Evolutionary conservation across 2,888 invertebrate species (phyloP), one percentile per base, ranked within the genome.

Genomic region (Monopis laevigella): DNA sequence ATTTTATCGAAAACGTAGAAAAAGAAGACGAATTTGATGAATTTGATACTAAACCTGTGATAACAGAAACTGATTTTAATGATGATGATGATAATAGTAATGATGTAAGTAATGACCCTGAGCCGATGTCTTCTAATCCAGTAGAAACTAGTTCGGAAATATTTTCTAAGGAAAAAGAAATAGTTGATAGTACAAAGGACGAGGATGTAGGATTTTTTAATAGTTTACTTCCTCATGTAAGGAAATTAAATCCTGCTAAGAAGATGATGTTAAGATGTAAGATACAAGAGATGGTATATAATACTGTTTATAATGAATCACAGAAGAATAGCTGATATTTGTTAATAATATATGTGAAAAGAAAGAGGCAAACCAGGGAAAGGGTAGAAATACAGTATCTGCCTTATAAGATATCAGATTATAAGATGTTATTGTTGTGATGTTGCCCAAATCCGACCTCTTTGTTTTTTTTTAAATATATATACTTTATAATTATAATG

Each of bases 131-230:
- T 13, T 17, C 32, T 16, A 29, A n/a, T n/a, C n/a, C n/a, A n/a
- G n/a, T n/a, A n/a, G n/a, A 2, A 12, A 3, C 29, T 11, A 7
- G 6, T 7, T 13, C 14, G 28, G 4, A 32, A 14, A 11, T 14
- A 13, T 16, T 11, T 17, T 17, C n/a, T n/a, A n/a, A n/a, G 14
- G 32, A 32, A 3, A 10, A 10, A 10, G 40, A 40, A 16, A 16
- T 29, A 6, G 40, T 40, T 11, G 40, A 40, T 18, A 29, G 19
- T 18, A 29, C 60, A 0, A 80, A 78, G 42, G 77, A 80, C 45
- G 81, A 81, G 44, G 81, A 81, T 50, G 58, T 77, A 14, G 77
- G 77, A 0, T 81, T 81, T 56, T 81, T 81, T 32, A 73, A 77
- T 39, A 81, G 80, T 45, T 50, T 81, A 1, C 47, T 81, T 1